Evolutionary conservation across 1,140 invertebrate genomes (phyloP).

Genomic region (Drosophila pallidifrons): DNA sequence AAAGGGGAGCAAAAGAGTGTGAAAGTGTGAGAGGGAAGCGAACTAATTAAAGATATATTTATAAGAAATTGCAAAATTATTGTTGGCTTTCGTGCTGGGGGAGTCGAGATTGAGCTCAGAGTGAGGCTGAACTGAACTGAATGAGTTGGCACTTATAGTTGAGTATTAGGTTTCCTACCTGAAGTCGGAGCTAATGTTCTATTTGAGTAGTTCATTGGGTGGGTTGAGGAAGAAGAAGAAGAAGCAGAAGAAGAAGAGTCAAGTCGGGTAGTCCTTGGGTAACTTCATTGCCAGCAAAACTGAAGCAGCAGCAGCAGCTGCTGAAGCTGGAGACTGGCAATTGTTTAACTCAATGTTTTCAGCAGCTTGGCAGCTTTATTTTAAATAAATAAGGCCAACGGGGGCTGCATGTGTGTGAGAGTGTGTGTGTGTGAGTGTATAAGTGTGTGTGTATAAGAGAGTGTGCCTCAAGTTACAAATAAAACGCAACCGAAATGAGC

Average conservation of each 20-base stretch:
- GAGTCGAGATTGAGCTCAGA: background rate
- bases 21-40: background rate
- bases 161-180: slow-evolving; percentile 5
- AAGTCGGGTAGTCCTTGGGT: slow-evolving; percentile 4
- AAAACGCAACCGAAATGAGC: slow-evolving; percentile 82
- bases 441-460: slow-evolving; percentile 13
- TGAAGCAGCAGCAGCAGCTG: slow-evolving; percentile 2
- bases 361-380: slow-evolving; percentile 71
- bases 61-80: slow-evolving; percentile 9
- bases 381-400: slow-evolving; percentile 72
- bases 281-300: slow-evolving; percentile 35
- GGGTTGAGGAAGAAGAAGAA: background rate
- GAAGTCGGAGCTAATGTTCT: background rate
- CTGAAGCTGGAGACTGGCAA: slow-evolving; percentile 54
- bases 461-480: slow-evolving; percentile 79
- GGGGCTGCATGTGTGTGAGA: slow-evolving; percentile 7
- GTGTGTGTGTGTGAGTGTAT: slow-evolving; percentile 6
- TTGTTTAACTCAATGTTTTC: slow-evolving; percentile 77
- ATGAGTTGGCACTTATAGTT: slow-evolving; percentile 3
- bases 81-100: background rate
- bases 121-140: background rate
- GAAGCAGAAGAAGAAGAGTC: background rate
- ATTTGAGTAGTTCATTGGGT: slow-evolving; percentile 21
- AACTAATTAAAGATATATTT: slow-evolving; percentile 18
- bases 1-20: too few relatives aligned